Conservation (phyloP, 2,797 vertebrate species). For the Scolopax rusticola region DNA sequence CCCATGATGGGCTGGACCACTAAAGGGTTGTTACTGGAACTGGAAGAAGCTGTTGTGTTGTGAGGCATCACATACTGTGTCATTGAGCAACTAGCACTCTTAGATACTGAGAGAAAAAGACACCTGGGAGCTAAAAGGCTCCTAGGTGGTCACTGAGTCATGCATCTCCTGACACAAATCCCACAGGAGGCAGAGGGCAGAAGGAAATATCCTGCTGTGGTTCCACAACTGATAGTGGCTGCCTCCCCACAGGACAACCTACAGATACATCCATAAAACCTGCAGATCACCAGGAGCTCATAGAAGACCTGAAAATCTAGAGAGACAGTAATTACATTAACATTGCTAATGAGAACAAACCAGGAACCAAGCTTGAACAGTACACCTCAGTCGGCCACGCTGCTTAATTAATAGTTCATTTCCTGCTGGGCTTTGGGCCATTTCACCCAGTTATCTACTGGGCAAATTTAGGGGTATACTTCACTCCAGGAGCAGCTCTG, state of each 20-base stretch:
- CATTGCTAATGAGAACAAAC: not conserved
- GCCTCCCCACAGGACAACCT: not conserved
- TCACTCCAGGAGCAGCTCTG: not conserved
- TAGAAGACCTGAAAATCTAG: not conserved
- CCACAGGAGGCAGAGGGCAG: not conserved
- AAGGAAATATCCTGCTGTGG: not conserved
- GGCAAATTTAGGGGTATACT: not conserved
- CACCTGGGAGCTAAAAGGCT: not conserved
- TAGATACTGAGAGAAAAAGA: not conserved
- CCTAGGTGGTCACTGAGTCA: not conserved
- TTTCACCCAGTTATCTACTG: not conserved
- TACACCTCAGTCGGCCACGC: rapidly evolving
- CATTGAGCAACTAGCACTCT: not conserved
- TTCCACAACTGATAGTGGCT: not conserved
- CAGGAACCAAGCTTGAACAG: not conserved
- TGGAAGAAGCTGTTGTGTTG: not conserved
- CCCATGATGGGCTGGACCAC: not conserved
- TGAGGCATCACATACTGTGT: not conserved
- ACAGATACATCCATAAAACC: not conserved
- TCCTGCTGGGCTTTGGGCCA: not conserved
- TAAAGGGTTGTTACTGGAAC: not conserved
- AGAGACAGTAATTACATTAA: not conserved
- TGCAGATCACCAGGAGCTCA: not conserved
- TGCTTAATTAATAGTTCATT: not conserved
- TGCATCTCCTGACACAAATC: not conserved